Evolutionary conservation across 2,797 vertebrate genomes (phyloP).

Genomic region (Balearica regulorum): DNA sequence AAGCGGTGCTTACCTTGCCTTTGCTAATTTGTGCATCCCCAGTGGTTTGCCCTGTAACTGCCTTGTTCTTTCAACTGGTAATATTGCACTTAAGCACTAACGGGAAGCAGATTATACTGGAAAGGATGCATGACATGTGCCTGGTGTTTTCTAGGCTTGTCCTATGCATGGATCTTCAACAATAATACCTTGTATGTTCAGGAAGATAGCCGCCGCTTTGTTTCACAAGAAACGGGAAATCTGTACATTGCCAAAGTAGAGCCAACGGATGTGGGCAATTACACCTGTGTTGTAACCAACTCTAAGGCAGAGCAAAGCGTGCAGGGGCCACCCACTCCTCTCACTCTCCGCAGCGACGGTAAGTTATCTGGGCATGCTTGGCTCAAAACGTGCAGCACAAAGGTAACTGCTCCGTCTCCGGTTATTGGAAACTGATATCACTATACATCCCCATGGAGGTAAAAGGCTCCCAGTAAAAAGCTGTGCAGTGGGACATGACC

Average conservation of each 20-base stretch:
- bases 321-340: slow-evolving; percentile 59
- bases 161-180: slow-evolving; percentile 72
- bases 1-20: not conserved
- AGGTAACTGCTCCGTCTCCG: accelerated
- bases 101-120: not conserved
- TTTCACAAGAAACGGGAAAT: slow-evolving; percentile 70
- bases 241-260: slow-evolving; percentile 76
- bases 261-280: slow-evolving; percentile 69
- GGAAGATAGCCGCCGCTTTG: slow-evolving; percentile 57
- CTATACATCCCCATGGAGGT: accelerated
- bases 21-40: not conserved
- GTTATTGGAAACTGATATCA: not conserved
- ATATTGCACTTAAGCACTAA: not conserved
- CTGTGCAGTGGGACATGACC: accelerated
- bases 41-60: not conserved
- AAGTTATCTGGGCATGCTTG: not conserved
- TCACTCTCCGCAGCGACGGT: slow-evolving; percentile 68
- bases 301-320: not conserved
- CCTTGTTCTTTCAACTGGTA: not conserved
- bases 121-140: not conserved
- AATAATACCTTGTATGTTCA: slow-evolving; percentile 25
- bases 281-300: slow-evolving; percentile 68
- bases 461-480: not conserved
- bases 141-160: slow-evolving; percentile 62
- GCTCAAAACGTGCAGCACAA: not conserved